These are phyloP conservation scores for Chrysaora quinquecirrha DNA, from an alignment of 30 jellyfish, hydroid and myxozoan species.

Conservation along the genomic window DNA sequence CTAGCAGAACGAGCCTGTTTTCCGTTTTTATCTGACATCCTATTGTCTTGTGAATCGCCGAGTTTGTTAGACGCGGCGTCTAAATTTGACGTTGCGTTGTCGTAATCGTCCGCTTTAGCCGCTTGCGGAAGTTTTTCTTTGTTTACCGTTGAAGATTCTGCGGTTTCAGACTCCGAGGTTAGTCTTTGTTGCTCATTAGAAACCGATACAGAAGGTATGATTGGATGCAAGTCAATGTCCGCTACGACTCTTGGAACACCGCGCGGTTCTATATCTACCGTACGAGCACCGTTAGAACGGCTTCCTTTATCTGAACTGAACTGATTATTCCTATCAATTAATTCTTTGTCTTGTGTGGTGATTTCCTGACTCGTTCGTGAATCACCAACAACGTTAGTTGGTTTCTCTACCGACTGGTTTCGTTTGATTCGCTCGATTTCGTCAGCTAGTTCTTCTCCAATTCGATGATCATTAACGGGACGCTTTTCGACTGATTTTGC, in stretches of 20 bases:
- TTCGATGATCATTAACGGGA: not conserved
- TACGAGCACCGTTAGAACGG: conserved; percentile 19
- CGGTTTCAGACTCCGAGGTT: not conserved
- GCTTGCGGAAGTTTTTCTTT: too few species aligned
- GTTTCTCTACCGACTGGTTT: not conserved
- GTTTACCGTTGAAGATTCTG: not conserved
- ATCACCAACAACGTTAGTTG: not conserved
- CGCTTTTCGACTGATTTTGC: not conserved
- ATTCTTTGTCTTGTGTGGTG: not conserved
- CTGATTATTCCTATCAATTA: not conserved
- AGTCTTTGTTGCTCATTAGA: not conserved
- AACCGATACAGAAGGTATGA: conserved; percentile 16
- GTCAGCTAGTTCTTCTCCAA: not conserved
- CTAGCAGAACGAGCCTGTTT: conserved; percentile 27
- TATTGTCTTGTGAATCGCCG: not conserved
- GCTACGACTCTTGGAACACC: conserved; percentile 71
- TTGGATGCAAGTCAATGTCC: conserved; percentile 55
- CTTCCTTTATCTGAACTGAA: not conserved
- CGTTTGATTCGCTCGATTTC: not conserved
- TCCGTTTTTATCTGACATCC: not conserved
- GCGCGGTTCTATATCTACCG: conserved; percentile 70
- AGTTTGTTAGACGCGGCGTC: not conserved
- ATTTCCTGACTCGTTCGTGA: not conserved
- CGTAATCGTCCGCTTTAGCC: not conserved
- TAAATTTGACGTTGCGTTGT: not conserved